Conservation (phyloP, 2,888 invertebrate genomes). For the Drosophila anomelani region DNA sequence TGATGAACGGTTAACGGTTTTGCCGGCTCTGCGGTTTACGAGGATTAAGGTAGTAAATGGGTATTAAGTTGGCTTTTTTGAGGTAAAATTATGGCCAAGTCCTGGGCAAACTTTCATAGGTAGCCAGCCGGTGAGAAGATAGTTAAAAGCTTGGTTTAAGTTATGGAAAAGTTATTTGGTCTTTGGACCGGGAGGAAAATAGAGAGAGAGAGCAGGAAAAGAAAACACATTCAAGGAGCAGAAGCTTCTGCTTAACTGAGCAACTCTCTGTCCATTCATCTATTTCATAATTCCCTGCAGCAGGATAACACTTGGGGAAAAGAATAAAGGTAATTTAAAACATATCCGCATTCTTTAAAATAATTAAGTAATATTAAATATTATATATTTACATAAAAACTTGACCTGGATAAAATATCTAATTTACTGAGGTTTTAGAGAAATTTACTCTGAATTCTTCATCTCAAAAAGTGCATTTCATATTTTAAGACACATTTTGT, state of each 20-base stretch:
- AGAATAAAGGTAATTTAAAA: too few species aligned
- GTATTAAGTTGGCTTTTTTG: slow-evolving; percentile 5
- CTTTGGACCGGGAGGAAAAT: neutral
- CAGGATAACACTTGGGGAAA: neutral
- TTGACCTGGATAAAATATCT: too few species aligned
- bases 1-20: slow-evolving; percentile 25
- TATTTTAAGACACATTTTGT: too few species aligned
- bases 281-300: neutral
- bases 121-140: neutral
- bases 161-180: slow-evolving; percentile 12
- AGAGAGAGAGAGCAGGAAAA: neutral
- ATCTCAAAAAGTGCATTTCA: too few species aligned
- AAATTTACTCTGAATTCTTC: too few species aligned
- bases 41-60: slow-evolving; percentile 15
- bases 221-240: slow-evolving; percentile 9
- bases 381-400: neutral
- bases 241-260: slow-evolving; percentile 3
- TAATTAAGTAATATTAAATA: neutral
- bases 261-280: slow-evolving; percentile 6
- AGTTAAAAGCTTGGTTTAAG: slow-evolving; percentile 6
- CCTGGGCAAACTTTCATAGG: slow-evolving; percentile 14
- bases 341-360: neutral
- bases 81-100: slow-evolving; percentile 7
- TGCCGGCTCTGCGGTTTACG: slow-evolving; percentile 18
- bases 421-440: too few species aligned